phyloP scores from a whole-genome alignment of 1,140 invertebrate species.

The Trachymyrmex septentrionalis region DNA sequence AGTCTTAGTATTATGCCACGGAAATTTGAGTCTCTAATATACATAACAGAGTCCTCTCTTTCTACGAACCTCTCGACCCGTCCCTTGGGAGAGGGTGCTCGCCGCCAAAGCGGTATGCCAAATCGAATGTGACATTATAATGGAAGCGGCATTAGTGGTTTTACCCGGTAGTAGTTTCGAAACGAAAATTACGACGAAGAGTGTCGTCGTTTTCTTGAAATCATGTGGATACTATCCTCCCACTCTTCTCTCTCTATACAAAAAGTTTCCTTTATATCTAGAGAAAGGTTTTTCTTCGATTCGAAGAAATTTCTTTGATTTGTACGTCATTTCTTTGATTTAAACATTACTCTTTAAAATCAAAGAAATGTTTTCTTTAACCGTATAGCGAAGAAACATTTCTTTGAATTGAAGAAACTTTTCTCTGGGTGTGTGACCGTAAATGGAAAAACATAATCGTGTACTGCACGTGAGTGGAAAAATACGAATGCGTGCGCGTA shows the following conservation, averaged over 20 bases:
- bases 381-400: too few relatives aligned
- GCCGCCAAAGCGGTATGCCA: constrained; percentile 73
- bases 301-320: too few relatives aligned
- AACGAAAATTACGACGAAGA: constrained; percentile 71
- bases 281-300: background rate
- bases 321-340: too few relatives aligned
- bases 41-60: constrained; percentile 31
- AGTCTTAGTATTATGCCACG: constrained; percentile 71
- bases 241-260: background rate
- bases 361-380: too few relatives aligned
- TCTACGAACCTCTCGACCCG: constrained; percentile 1
- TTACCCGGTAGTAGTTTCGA: constrained; percentile 70
- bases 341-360: too few relatives aligned
- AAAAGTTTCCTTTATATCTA: too few relatives aligned
- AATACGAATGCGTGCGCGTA: background rate
- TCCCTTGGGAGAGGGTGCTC: constrained; percentile 54
- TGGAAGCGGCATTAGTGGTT: constrained; percentile 82
- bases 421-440: background rate
- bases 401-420: too few relatives aligned
- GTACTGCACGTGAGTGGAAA: background rate
- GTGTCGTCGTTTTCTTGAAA: constrained; percentile 63
- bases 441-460: constrained; percentile 6
- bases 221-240: constrained; percentile 26
- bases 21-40: constrained; percentile 73
- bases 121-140: constrained; percentile 84